Percentiles rank a stretch among this genome's conserved stretches.
phyloP scores from a whole-genome alignment of 2,797 vertebrate species.

The Syngnathus rostellatus region DNA sequence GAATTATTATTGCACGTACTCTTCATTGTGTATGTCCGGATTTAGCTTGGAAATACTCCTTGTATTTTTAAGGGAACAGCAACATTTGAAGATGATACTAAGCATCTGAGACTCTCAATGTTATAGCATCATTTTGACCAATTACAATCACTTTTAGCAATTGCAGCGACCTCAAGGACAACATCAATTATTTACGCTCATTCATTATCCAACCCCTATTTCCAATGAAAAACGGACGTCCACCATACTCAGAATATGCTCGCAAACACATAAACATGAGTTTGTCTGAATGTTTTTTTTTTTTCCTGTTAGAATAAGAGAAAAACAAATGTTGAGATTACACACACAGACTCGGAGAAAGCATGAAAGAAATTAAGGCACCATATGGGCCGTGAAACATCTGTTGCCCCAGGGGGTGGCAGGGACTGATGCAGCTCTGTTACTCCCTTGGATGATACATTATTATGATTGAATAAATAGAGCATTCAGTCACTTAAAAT shows the following conservation, averaged over 20 bases:
- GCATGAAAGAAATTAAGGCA: conserved; percentile 41
- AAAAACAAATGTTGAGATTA: conserved; percentile 42
- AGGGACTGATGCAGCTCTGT: conserved; percentile 53
- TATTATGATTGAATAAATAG: conserved; percentile 72
- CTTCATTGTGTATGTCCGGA: too few relatives aligned
- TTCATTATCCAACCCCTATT: neutral
- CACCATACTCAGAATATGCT: neutral
- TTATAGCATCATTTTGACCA: neutral
- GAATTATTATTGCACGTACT: too few relatives aligned
- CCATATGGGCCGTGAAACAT: conserved; percentile 69
- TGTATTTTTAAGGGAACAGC: too few relatives aligned
- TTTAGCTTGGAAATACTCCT: too few relatives aligned
- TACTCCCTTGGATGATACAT: conserved; percentile 64
- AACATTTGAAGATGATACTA: too few relatives aligned
- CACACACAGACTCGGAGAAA: conserved; percentile 18
- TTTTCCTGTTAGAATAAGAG: conserved; percentile 23
- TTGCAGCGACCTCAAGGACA: too few relatives aligned
- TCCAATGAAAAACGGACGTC: neutral
- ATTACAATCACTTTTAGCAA: neutral
- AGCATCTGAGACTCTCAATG: too few relatives aligned
- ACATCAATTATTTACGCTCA: neutral
- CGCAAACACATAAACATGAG: neutral
- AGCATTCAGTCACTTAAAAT: conserved; percentile 59
- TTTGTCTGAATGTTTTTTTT: conserved; percentile 16
- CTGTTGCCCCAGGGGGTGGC: conserved; percentile 62